These are phyloP conservation scores for Philaethria dido DNA, from an alignment of 2,888 invertebrate genomes.

Conservation along the genomic window DNA sequence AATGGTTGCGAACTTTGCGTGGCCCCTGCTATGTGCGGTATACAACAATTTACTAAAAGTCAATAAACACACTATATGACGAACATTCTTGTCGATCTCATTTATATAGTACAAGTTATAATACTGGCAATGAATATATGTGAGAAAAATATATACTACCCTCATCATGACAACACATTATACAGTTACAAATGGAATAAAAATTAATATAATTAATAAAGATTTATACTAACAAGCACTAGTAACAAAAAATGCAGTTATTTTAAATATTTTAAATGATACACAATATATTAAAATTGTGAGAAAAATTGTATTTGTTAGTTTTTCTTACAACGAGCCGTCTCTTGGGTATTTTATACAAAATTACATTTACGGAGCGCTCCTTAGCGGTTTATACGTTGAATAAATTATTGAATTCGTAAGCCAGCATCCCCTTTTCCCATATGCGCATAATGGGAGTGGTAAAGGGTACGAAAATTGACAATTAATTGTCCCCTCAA, in stretches of 20 bases:
- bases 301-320: constrained; percentile 19
- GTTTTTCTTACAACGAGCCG: constrained; percentile 26
- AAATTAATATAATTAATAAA: too few relatives aligned
- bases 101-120: background rate
- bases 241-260: too few relatives aligned
- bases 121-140: background rate
- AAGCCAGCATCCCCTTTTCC: constrained; percentile 40
- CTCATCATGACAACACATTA: background rate
- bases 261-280: too few relatives aligned
- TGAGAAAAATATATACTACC: background rate
- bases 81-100: constrained; percentile 1
- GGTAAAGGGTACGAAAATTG: constrained; percentile 46
- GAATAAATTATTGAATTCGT: constrained; percentile 48
- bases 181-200: background rate
- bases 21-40: constrained; percentile 26
- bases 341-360: constrained; percentile 39
- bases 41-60: constrained; percentile 33
- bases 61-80: constrained; percentile 5
- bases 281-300: background rate
- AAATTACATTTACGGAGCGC: constrained; percentile 39
- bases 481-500: constrained; percentile 47
- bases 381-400: constrained; percentile 42
- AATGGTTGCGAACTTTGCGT: constrained; percentile 41
- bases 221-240: too few relatives aligned
- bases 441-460: constrained; percentile 45